Base-by-base conservation (phyloP, 2,113 vertebrate genomes). In the Corvus hawaiiensis region DNA sequence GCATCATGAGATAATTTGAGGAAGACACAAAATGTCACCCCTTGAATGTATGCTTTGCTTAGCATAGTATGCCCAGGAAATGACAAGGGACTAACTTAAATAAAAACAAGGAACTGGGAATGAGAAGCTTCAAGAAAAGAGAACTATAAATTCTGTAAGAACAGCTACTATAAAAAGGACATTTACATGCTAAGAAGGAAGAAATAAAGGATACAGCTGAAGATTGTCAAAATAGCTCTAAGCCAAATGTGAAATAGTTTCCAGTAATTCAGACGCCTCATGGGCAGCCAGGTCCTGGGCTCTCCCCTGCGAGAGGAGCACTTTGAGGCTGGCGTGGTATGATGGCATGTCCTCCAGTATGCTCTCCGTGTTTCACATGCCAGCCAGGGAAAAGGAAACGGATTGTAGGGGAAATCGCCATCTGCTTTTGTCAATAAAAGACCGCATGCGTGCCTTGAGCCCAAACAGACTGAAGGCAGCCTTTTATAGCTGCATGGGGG, bases 401-500 rank as follows among this genome's bases (percentile, higher is more conserved):
- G 84, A 84, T 84, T 84, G 68, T 27, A 85, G 75, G 72, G 87
- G 80, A 97, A 96, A 97, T 89, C 24, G 27, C 88, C 97, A 96
- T 92, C 95, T 96, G 91, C 93, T 97, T 98, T 96, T 97, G 94
- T 97, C 96, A 97, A 87, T 96, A 96, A 97, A 91, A 92, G 54
- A n/a, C 78, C 7, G 35, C 22, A 43, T 93, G 61, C 39, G 5
- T 76, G 92, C 88, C 81, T 95, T 58, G 96, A 97, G 93, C 87
- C 90, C 77, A 88, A 88, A 93, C 80, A 86, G 87, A 71, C 54
- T 88, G 68, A 94, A 83, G 88, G 30, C 93, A 84, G 71, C 54
- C 83, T 90, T 97, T 97, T 96, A 95, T 95, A 97, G 64, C 78
- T 88, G 46, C 86, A 81, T 35, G 75, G 61, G 61, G 78, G 81